Conservation (phyloP, 2,888 invertebrate species). For the Stomorhina lunata region DNA sequence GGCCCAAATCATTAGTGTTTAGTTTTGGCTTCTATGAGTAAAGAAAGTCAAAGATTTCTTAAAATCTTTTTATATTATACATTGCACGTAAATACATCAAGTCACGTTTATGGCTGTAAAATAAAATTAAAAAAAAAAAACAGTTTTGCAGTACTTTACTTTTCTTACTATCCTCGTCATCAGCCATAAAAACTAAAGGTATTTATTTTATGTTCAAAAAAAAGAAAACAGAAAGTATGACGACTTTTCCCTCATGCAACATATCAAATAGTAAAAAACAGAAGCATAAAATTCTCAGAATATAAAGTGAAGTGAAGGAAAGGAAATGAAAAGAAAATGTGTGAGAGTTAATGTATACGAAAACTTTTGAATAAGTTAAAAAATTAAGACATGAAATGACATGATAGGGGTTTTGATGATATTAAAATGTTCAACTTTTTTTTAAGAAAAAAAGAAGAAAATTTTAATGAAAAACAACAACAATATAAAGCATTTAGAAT, state of each 20-base stretch:
- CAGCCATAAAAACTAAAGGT: background rate
- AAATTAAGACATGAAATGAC: constrained; percentile 13
- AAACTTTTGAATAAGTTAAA: constrained; percentile 1
- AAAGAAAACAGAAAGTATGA: constrained; percentile 9
- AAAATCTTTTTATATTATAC: constrained; percentile 32
- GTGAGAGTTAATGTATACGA: background rate
- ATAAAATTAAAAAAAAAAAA: no score
- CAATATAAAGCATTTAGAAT: no score
- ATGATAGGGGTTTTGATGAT: background rate
- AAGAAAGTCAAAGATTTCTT: background rate
- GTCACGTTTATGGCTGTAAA: constrained; percentile 30
- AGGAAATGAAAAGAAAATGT: background rate
- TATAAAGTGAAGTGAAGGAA: no score
- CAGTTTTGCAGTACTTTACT: background rate
- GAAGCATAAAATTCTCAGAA: background rate
- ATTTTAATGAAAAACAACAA: background rate
- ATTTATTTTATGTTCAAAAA: constrained; percentile 2
- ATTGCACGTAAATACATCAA: constrained; percentile 29
- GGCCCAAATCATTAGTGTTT: background rate
- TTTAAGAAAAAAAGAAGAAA: background rate
- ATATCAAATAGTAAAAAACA: background rate
- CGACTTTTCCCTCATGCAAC: background rate
- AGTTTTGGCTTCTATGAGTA: background rate
- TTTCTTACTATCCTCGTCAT: background rate
- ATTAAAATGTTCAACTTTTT: background rate